Conservation (phyloP, 2,113 vertebrate genomes). For the Myotis lucifugus region DNA sequence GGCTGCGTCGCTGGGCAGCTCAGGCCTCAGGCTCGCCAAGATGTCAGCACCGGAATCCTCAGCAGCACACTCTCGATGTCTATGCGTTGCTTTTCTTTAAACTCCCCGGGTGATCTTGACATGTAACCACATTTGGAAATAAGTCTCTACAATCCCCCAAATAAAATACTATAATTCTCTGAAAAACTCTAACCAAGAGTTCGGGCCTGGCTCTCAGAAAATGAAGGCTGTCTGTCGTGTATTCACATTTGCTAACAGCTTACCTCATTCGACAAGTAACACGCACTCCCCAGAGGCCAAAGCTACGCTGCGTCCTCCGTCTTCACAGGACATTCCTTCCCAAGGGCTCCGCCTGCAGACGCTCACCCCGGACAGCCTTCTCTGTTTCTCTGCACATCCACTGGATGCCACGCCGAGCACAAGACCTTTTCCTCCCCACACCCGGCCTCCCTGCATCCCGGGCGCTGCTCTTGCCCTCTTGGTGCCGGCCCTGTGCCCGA, state of each 20-base stretch:
- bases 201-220: background rate
- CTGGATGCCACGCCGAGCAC: background rate
- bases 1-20: background rate
- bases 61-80: background rate
- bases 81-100: background rate
- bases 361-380: background rate
- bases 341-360: background rate
- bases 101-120: background rate
- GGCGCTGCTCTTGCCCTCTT: background rate
- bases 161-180: background rate
- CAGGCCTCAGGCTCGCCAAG: background rate
- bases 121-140: background rate
- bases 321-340: background rate
- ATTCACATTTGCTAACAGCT: background rate
- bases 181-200: background rate
- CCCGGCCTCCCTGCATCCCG: background rate
- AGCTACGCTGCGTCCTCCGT: background rate
- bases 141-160: background rate
- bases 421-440: background rate
- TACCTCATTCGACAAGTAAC: background rate
- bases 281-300: background rate
- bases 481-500: no score
- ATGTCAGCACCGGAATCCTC: background rate
- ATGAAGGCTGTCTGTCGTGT: background rate
- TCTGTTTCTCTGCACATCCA: accelerated